Percentiles rank a stretch among this genome's conserved stretches.
Evolutionary conservation across 1,140 invertebrate species (phyloP).

Genomic region (Lordiphosa clarofinis): DNA sequence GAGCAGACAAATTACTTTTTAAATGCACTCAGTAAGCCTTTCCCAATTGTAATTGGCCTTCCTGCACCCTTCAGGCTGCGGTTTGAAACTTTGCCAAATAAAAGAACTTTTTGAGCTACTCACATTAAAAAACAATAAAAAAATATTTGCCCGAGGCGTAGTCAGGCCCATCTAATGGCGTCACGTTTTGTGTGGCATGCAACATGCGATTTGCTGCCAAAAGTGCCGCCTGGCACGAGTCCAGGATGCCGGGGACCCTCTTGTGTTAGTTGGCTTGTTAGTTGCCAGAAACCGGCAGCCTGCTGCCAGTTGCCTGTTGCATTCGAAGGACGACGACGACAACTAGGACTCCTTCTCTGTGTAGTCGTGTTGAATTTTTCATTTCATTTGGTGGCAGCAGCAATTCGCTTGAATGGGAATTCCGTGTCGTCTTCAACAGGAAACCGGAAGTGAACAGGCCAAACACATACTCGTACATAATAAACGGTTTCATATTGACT

Average conservation of each 20-base stretch:
- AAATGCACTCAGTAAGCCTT: constrained; percentile 73
- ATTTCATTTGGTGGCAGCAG: constrained; percentile 77
- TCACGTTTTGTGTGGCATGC: constrained; percentile 77
- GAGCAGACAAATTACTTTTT: constrained; percentile 79
- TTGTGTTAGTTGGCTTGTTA: constrained; percentile 70
- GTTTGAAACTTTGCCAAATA: constrained; percentile 69
- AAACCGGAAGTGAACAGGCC: constrained; percentile 66
- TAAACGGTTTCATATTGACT: constrained; percentile 63
- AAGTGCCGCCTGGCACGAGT: constrained; percentile 73
- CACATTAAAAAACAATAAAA: constrained; percentile 77
- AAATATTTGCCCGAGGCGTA: constrained; percentile 32
- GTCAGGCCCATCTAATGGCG: constrained; percentile 62
- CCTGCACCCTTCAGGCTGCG: constrained; percentile 25
- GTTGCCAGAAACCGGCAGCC: constrained; percentile 45
- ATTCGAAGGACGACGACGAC: constrained; percentile 39
- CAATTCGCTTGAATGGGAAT: constrained; percentile 78
- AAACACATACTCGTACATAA: constrained; percentile 59
- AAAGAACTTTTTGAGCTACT: constrained; percentile 43
- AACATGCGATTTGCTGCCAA: constrained; percentile 79
- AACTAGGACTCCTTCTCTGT: constrained; percentile 32
- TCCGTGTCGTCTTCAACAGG: constrained; percentile 66
- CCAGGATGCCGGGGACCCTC: constrained; percentile 50
- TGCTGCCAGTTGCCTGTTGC: constrained; percentile 57
- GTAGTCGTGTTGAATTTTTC: constrained; percentile 74
- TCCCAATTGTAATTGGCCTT: constrained; percentile 69